Evolutionary conservation across 2,113 vertebrate genomes (phyloP).

Genomic region (Alectura lathami): DNA sequence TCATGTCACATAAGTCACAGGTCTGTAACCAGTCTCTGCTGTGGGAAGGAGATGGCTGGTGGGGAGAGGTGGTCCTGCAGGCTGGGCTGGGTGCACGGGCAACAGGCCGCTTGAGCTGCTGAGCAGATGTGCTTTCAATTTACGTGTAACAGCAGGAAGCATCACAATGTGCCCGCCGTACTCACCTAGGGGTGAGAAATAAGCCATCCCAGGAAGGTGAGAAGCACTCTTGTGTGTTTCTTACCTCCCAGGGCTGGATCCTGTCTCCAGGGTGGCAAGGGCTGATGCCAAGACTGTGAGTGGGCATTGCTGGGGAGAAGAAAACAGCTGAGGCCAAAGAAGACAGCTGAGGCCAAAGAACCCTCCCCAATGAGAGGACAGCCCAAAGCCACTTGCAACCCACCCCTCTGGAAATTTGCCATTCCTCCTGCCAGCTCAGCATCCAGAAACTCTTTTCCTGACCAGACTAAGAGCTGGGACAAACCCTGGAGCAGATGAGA

Average conservation of each 20-base stretch:
- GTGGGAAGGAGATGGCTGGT: background rate
- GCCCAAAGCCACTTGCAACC: background rate
- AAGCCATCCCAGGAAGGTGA: background rate
- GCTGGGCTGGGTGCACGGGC: accelerated
- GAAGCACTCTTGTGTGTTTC: background rate
- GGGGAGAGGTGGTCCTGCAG: background rate
- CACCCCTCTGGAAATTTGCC: background rate
- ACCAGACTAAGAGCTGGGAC: background rate
- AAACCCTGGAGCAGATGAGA: background rate
- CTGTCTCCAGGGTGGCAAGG: background rate
- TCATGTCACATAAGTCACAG: background rate
- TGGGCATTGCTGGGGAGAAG: background rate
- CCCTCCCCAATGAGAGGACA: accelerated
- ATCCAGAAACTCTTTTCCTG: background rate
- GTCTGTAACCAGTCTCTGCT: background rate
- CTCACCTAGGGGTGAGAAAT: background rate
- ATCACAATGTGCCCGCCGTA: background rate
- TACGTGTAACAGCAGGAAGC: background rate
- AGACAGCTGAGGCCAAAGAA: background rate
- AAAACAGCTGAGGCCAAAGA: background rate
- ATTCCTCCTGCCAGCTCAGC: background rate
- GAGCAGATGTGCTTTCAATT: background rate
- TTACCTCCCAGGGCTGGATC: background rate
- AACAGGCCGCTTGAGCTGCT: background rate
- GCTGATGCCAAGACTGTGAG: accelerated